Evolutionary conservation across 2,888 invertebrate genomes (phyloP).

Genomic region (Parnassius orleans): DNA sequence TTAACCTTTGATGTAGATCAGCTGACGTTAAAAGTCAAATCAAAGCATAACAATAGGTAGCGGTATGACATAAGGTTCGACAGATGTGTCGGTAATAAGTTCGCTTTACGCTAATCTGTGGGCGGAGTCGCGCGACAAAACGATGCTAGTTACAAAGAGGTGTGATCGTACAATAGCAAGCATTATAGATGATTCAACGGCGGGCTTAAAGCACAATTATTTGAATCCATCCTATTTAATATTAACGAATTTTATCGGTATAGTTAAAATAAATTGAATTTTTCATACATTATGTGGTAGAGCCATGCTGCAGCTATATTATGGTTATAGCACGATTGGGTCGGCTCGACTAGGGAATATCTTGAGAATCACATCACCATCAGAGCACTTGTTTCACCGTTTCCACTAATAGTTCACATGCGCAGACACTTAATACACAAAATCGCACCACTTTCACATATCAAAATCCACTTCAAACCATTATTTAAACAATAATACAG

Average conservation of each 20-base stretch:
- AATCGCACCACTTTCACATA: too few species aligned
- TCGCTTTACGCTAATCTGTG: slow-evolving; percentile 44
- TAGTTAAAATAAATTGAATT: slow-evolving; percentile 12
- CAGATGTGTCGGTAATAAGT: slow-evolving; percentile 46
- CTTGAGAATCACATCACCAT: too few species aligned
- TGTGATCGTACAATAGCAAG: slow-evolving; percentile 23
- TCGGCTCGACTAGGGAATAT: too few species aligned
- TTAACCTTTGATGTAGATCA: too few species aligned
- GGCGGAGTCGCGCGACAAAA: slow-evolving; percentile 42
- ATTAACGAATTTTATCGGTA: slow-evolving; percentile 19
- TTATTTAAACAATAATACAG: too few species aligned
- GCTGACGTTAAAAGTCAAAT: neutral
- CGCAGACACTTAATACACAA: too few species aligned
- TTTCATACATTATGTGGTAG: neutral
- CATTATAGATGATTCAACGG: slow-evolving; percentile 23
- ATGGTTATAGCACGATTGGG: too few species aligned
- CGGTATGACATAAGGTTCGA: slow-evolving; percentile 28
- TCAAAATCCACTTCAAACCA: too few species aligned
- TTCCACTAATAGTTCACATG: too few species aligned
- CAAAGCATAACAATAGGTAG: slow-evolving; percentile 24
- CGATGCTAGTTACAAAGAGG: slow-evolving; percentile 26
- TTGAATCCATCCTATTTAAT: slow-evolving; percentile 3
- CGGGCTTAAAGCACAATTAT: slow-evolving; percentile 20
- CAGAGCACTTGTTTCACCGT: too few species aligned
- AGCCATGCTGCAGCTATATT: too few species aligned